phyloP scores from a whole-genome alignment of 2,888 invertebrate species.

The Oxystoma pomonae region DNA sequence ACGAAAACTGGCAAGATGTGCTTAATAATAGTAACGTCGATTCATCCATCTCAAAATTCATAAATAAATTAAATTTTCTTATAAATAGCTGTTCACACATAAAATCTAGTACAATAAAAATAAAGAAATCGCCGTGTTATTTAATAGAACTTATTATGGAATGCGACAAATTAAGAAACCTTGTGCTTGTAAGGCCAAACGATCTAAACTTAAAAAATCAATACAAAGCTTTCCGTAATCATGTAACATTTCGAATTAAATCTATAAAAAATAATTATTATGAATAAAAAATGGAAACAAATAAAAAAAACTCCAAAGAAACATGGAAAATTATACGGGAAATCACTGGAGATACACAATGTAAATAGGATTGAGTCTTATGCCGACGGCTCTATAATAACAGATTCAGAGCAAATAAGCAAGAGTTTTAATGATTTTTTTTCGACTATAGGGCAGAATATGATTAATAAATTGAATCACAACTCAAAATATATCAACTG shows the following conservation, averaged over 20 bases:
- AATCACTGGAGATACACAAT: background rate
- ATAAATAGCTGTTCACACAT: background rate
- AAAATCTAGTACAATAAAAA: background rate
- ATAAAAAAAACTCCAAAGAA: background rate
- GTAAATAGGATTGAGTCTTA: background rate
- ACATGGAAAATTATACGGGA: background rate
- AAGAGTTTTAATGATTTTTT: background rate
- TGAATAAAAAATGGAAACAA: background rate
- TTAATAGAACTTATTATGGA: background rate
- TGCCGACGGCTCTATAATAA: background rate
- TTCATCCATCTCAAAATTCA: background rate
- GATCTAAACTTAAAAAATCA: background rate
- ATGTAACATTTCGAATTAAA: background rate
- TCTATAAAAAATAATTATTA: background rate
- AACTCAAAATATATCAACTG: background rate
- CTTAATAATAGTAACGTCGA: background rate
- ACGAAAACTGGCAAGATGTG: background rate
- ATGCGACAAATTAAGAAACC: background rate
- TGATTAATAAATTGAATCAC: background rate
- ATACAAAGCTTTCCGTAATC: background rate
- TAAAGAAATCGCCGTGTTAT: background rate
- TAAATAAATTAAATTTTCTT: background rate
- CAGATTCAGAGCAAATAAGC: background rate
- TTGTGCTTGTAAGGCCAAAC: background rate
- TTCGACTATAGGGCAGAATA: background rate